phyloP scores from a whole-genome alignment of 2,888 invertebrate species.

The Platycheirus albimanus region DNA sequence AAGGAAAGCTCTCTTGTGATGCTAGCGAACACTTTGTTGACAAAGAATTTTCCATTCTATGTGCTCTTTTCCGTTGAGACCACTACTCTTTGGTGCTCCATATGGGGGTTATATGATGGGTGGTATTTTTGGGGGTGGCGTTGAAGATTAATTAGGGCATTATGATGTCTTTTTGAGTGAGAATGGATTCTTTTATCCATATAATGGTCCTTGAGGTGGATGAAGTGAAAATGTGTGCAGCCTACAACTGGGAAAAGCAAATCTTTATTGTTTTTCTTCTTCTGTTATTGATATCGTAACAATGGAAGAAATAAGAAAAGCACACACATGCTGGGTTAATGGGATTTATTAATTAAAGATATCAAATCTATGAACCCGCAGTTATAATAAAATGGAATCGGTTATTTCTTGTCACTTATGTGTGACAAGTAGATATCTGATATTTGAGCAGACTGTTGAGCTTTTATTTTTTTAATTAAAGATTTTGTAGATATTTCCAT shows the following conservation, averaged over 20 bases:
- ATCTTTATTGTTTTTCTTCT: slow-evolving; percentile 4
- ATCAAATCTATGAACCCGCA: neutral
- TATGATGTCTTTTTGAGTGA: slow-evolving; percentile 56
- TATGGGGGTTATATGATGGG: neutral
- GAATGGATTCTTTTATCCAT: slow-evolving; percentile 37
- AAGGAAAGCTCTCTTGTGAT: slow-evolving; percentile 61
- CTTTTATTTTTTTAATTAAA: too few species aligned
- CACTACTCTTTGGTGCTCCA: slow-evolving; percentile 25
- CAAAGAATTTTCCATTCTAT: slow-evolving; percentile 51
- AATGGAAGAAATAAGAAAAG: slow-evolving; percentile 1
- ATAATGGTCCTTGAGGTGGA: slow-evolving; percentile 20
- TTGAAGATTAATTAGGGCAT: slow-evolving; percentile 59
- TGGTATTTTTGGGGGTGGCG: slow-evolving; percentile 23
- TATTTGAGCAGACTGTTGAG: too few species aligned
- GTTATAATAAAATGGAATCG: neutral
- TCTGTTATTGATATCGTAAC: neutral
- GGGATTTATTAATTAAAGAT: slow-evolving; percentile 2
- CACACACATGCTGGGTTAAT: neutral
- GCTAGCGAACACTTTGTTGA: slow-evolving; percentile 55
- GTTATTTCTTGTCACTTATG: too few species aligned
- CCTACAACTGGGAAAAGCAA: neutral
- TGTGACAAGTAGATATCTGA: neutral
- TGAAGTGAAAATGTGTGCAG: neutral
- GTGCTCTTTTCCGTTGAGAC: slow-evolving; percentile 41
- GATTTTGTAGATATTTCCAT: too few species aligned